Conservation (phyloP, 2,113 vertebrate genomes). For the Silurus asotus region DNA sequence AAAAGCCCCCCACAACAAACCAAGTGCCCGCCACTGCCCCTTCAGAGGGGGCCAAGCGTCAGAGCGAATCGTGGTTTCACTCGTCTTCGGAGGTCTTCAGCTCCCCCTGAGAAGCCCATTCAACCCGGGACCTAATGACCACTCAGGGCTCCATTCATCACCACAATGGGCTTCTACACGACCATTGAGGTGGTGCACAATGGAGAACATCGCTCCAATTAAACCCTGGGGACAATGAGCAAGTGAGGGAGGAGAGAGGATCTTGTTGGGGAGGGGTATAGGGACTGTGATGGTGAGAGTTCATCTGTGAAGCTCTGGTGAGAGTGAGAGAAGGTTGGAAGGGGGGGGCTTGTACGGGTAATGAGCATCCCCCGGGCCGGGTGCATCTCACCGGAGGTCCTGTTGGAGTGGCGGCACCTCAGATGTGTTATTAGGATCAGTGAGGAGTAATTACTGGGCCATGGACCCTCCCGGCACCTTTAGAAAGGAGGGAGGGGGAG, state of each 20-base stretch:
- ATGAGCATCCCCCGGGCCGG: constrained; percentile 67
- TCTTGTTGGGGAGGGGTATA: constrained; percentile 49
- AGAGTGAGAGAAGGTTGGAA: constrained; percentile 2
- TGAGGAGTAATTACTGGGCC: constrained; percentile 75
- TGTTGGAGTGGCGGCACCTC: constrained; percentile 71
- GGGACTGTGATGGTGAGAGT: constrained; percentile 34
- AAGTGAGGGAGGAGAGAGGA: constrained; percentile 69
- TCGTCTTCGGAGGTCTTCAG: constrained; percentile 67
- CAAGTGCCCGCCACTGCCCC: constrained; percentile 66
- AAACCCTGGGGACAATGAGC: constrained; percentile 77
- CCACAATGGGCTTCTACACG: constrained; percentile 76
- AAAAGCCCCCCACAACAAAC: constrained; percentile 70
- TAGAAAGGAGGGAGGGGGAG: constrained; percentile 18
- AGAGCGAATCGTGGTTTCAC: constrained; percentile 69
- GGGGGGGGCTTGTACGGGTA: constrained; percentile 70
- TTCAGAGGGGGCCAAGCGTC: constrained; percentile 76
- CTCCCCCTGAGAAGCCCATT: constrained; percentile 73
- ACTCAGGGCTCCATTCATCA: constrained; percentile 80
- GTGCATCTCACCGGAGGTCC: constrained; percentile 70
- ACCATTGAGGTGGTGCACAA: constrained; percentile 75
- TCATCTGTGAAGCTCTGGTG: constrained; percentile 42
- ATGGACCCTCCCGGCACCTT: constrained; percentile 57
- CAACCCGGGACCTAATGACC: constrained; percentile 81
- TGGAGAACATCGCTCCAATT: constrained; percentile 80
- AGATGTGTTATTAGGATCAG: constrained; percentile 80